These are phyloP conservation scores for Glossophaga mutica DNA, from an alignment of 2,797 vertebrate genomes.

Conservation along the genomic window DNA sequence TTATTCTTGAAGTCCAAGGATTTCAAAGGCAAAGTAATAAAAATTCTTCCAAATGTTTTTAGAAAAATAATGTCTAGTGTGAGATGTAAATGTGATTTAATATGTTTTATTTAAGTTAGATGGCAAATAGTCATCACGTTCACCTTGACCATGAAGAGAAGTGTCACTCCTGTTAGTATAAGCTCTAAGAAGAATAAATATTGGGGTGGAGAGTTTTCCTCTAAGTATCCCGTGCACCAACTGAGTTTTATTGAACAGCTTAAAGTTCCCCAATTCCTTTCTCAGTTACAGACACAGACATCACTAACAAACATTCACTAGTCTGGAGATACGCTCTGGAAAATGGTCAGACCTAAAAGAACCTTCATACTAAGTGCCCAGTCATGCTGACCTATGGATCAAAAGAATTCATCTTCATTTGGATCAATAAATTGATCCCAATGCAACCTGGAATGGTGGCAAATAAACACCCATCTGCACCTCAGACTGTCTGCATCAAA, in stretches of 20 bases:
- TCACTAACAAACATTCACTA: not conserved
- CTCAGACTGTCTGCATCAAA: not conserved
- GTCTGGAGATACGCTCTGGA: not conserved
- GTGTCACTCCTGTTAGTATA: not conserved
- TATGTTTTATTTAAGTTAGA: slow-evolving; percentile 6
- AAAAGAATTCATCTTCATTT: slow-evolving; percentile 24
- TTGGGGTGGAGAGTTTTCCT: not conserved
- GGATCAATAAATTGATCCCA: not conserved
- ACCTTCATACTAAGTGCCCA: not conserved
- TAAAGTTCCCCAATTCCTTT: not conserved
- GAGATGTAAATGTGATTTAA: not conserved
- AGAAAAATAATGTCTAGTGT: slow-evolving; percentile 12
- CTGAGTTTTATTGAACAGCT: not conserved
- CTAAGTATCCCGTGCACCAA: not conserved
- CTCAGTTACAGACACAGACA: not conserved
- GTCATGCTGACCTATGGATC: not conserved
- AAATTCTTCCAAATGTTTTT: slow-evolving; percentile 36
- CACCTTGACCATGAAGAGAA: not conserved
- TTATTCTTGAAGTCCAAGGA: slow-evolving; percentile 39
- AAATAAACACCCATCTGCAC: not conserved
- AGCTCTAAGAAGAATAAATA: not conserved
- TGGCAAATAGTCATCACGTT: not conserved
- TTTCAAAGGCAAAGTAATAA: slow-evolving; percentile 39
- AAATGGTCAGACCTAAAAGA: not conserved
- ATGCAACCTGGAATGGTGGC: not conserved